These are phyloP conservation scores for Catharus bicknelli DNA, from an alignment of 2,113 vertebrate species.

Conservation along the genomic window DNA sequence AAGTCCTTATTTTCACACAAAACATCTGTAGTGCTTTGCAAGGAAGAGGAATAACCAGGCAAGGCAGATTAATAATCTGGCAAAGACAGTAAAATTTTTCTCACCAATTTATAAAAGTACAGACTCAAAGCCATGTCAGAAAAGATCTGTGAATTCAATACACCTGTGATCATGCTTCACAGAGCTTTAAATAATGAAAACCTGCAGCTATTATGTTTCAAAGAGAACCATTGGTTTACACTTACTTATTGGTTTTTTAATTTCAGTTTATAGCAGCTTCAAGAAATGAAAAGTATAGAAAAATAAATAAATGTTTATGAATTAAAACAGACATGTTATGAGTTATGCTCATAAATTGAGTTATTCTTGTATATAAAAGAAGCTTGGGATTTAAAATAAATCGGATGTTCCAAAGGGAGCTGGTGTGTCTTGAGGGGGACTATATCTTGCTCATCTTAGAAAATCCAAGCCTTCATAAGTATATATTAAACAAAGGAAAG, in stretches of 20 bases:
- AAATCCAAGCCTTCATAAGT: background rate
- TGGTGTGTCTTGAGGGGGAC: background rate
- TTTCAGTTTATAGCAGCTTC: background rate
- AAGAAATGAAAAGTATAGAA: background rate
- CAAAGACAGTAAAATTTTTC: conserved; percentile 5
- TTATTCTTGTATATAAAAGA: background rate
- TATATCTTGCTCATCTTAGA: background rate
- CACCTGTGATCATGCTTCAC: background rate
- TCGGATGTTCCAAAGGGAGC: background rate
- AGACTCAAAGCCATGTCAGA: background rate
- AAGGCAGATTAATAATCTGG: background rate
- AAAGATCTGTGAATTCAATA: conserved; percentile 2
- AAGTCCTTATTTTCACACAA: background rate
- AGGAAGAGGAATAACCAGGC: background rate
- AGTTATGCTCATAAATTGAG: background rate
- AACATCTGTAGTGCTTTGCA: background rate
- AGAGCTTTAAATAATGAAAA: conserved; percentile 29
- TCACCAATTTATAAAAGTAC: background rate
- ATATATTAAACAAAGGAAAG: background rate
- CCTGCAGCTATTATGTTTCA: background rate
- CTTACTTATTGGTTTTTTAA: background rate
- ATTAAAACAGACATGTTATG: background rate
- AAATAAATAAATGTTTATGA: background rate
- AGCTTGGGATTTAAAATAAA: background rate
- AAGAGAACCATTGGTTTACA: background rate